Conservation (phyloP, 2,888 invertebrate genomes). For the Acronicta leporina region DNA sequence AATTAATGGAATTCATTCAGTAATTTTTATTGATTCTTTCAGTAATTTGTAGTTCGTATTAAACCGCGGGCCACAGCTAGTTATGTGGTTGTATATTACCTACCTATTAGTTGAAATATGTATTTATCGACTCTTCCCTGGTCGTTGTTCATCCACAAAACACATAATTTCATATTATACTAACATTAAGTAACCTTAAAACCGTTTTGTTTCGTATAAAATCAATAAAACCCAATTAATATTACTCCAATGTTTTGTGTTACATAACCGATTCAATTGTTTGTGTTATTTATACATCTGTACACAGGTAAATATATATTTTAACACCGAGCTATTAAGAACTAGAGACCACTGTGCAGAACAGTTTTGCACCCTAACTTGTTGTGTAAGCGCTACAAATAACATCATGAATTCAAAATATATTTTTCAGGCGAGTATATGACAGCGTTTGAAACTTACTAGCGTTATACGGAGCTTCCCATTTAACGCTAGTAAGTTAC, state of each 20-base stretch:
- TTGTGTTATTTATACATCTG: slow-evolving; percentile 12
- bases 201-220: slow-evolving; percentile 16
- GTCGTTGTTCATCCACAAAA: too few relatives aligned
- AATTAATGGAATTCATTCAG: too few relatives aligned
- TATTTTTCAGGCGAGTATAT: too few relatives aligned
- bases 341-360: background rate
- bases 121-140: too few relatives aligned
- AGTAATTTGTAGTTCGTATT: too few relatives aligned
- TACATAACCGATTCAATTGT: slow-evolving; percentile 20
- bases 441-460: too few relatives aligned
- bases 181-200: slow-evolving; percentile 13
- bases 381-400: background rate
- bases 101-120: too few relatives aligned
- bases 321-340: background rate
- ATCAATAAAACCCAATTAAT: slow-evolving; percentile 22
- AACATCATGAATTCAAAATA: background rate
- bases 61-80: too few relatives aligned
- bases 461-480: too few relatives aligned
- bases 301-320: slow-evolving; percentile 28
- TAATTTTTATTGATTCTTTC: too few relatives aligned
- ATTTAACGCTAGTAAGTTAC: too few relatives aligned
- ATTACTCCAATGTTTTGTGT: slow-evolving; percentile 31
- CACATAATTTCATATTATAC: slow-evolving; percentile 4
- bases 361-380: background rate
- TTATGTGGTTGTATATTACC: too few relatives aligned